Evolutionary conservation across 2,113 vertebrate genomes (phyloP).

Genomic region (Cygnus buccinator): DNA sequence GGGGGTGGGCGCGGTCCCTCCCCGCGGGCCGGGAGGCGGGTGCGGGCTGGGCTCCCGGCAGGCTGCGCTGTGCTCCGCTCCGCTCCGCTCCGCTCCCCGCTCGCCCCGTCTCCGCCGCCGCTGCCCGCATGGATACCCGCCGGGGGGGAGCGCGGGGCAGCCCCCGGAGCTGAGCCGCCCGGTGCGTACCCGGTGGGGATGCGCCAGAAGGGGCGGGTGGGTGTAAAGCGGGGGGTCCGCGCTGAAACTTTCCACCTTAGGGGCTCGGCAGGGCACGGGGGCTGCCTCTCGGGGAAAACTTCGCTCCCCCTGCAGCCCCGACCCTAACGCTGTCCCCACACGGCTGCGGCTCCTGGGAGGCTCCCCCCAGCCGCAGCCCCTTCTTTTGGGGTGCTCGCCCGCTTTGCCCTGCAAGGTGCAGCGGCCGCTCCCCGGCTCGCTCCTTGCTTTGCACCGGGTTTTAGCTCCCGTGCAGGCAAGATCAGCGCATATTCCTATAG

Average conservation of each 20-base stretch:
- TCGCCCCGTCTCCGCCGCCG: not conserved
- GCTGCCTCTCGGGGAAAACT: too few species aligned
- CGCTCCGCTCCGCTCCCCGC: not conserved
- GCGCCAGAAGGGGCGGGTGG: too few species aligned
- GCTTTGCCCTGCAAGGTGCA: slow-evolving; percentile 30
- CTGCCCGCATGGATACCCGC: slow-evolving; percentile 7
- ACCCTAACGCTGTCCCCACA: too few species aligned
- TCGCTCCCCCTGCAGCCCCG: too few species aligned
- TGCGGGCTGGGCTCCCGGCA: slow-evolving; percentile 9
- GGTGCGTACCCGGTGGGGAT: not conserved
- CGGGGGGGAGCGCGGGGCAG: not conserved
- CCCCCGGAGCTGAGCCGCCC: not conserved
- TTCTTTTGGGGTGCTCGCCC: not conserved
- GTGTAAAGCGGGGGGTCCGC: not conserved
- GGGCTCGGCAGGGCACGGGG: too few species aligned
- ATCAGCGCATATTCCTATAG: not conserved
- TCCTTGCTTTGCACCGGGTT: not conserved
- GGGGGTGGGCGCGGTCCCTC: not conserved
- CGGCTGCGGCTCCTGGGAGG: too few species aligned
- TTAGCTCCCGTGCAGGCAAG: not conserved
- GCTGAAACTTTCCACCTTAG: slow-evolving; percentile 68
- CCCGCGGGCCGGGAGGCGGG: not conserved
- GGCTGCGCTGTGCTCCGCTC: slow-evolving; percentile 14
- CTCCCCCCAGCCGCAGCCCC: too few species aligned
- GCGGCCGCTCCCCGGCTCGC: not conserved